Evolutionary conservation across 1,140 invertebrate species (phyloP).

Genomic region (Coelopa frigida): DNA sequence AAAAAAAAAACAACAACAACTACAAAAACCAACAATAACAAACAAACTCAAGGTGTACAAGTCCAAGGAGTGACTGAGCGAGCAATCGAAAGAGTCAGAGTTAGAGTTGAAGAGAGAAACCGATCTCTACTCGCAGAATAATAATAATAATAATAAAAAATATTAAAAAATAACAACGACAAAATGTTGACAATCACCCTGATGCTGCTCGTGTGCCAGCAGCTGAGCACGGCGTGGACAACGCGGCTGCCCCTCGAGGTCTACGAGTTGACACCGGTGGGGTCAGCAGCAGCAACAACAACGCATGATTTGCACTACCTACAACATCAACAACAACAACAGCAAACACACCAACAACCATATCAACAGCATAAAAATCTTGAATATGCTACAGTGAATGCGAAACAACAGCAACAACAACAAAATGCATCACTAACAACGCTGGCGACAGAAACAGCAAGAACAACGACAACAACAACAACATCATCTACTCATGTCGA

Average conservation of each 20-base stretch:
- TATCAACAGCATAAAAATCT: conserved; percentile 31
- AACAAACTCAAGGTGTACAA: conserved; percentile 17
- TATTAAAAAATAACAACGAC: conserved; percentile 1
- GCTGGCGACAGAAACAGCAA: conserved; percentile 10
- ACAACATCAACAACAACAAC: neutral
- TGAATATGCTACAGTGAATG: conserved; percentile 34
- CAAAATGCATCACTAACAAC: too few relatives aligned
- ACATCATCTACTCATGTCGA: conserved; percentile 1
- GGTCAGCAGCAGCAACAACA: conserved; percentile 6
- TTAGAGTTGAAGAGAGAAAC: conserved; percentile 20
- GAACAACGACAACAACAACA: conserved; percentile 10
- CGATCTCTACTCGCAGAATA: conserved; percentile 10
- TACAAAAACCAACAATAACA: conserved; percentile 6
- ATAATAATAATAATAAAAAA: conserved; percentile 10
- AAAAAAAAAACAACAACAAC: conserved; percentile 2
- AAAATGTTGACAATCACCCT: conserved; percentile 12
- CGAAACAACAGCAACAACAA: conserved; percentile 22
- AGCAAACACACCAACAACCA: neutral
- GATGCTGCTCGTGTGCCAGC: conserved; percentile 19
- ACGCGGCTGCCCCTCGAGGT: conserved; percentile 41
- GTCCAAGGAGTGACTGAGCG: conserved; percentile 5
- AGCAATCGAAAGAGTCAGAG: conserved; percentile 8
- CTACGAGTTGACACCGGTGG: conserved; percentile 33
- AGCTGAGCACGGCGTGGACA: conserved; percentile 17
- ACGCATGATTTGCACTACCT: neutral